Conservation (phyloP, 2,113 vertebrate genomes). For the Semnornis frantzii region DNA sequence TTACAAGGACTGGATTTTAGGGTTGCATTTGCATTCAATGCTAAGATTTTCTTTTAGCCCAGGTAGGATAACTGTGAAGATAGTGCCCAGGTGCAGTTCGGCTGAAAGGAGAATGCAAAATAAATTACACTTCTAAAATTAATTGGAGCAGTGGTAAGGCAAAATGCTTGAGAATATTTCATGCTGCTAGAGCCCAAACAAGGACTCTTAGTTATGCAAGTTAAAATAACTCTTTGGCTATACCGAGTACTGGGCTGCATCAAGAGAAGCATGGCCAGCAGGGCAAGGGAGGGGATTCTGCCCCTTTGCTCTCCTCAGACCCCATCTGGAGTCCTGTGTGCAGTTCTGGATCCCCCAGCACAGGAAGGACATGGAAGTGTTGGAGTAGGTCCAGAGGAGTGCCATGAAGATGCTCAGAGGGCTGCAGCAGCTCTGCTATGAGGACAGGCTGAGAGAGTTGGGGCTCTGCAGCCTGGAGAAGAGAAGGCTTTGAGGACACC, state of each 20-base stretch:
- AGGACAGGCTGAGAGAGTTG: no score
- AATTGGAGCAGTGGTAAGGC: slow-evolving; percentile 1
- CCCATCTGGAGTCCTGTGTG: no score
- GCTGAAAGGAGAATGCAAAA: slow-evolving; percentile 19
- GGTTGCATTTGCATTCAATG: slow-evolving; percentile 10
- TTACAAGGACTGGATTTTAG: slow-evolving; percentile 32
- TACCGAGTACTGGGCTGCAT: neutral
- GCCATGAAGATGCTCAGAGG: no score
- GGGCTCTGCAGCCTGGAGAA: no score
- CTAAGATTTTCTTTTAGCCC: slow-evolving; percentile 54
- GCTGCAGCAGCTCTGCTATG: no score
- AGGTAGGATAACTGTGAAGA: slow-evolving; percentile 17
- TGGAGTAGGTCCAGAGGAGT: no score
- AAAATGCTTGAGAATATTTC: slow-evolving; percentile 15
- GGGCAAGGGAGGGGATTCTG: no score
- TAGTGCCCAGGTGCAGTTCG: slow-evolving; percentile 13
- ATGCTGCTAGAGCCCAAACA: neutral
- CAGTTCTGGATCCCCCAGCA: no score
- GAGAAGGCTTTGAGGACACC: no score
- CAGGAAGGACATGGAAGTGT: no score
- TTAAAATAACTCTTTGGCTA: neutral
- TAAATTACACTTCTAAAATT: neutral
- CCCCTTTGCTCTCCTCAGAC: no score
- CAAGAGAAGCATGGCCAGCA: no score
- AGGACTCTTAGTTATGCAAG: neutral